Conservation (phyloP, 2,888 invertebrate genomes). For the Cyclophora punctaria region DNA sequence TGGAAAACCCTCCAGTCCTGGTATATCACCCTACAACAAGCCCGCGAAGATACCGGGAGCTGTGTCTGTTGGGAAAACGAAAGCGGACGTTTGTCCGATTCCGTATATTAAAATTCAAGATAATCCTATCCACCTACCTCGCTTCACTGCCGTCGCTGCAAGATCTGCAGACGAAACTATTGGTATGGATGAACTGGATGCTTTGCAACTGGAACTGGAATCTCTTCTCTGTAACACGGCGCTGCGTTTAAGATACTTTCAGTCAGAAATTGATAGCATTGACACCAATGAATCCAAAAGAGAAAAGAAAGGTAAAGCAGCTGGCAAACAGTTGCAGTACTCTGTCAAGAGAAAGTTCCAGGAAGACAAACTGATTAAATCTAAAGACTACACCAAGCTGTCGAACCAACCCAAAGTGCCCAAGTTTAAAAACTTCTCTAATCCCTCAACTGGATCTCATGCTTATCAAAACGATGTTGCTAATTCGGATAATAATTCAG, state of each 20-base stretch:
- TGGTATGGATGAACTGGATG: conserved; percentile 91
- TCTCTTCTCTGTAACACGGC: conserved; percentile 88
- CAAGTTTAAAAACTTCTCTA: conserved; percentile 71
- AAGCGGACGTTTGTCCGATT: conserved; percentile 65
- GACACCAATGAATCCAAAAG: conserved; percentile 75
- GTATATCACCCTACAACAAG: conserved; percentile 63
- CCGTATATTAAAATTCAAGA: conserved; percentile 83
- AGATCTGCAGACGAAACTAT: conserved; percentile 84
- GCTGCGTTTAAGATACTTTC: conserved; percentile 84
- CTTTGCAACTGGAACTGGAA: conserved; percentile 90
- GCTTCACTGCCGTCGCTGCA: conserved; percentile 78
- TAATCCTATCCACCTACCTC: conserved; percentile 79
- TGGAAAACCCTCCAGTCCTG: conserved; percentile 69
- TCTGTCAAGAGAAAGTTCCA: conserved; percentile 73
- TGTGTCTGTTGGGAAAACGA: conserved; percentile 58
- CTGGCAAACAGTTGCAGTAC: conserved; percentile 70
- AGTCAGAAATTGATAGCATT: conserved; percentile 81
- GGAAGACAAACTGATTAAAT: conserved; percentile 74
- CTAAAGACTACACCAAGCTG: conserved; percentile 72
- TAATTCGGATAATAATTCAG: conserved; percentile 70
- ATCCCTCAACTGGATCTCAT: conserved; percentile 59
- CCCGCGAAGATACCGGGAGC: conserved; percentile 62
- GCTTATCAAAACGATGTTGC: conserved; percentile 56
- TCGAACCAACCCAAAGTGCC: conserved; percentile 76
- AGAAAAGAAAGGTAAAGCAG: conserved; percentile 70